Percentiles rank a stretch among this genome's conserved stretches.
phyloP scores from a whole-genome alignment of 2,888 invertebrate species.

The Parnassius smintheus region DNA sequence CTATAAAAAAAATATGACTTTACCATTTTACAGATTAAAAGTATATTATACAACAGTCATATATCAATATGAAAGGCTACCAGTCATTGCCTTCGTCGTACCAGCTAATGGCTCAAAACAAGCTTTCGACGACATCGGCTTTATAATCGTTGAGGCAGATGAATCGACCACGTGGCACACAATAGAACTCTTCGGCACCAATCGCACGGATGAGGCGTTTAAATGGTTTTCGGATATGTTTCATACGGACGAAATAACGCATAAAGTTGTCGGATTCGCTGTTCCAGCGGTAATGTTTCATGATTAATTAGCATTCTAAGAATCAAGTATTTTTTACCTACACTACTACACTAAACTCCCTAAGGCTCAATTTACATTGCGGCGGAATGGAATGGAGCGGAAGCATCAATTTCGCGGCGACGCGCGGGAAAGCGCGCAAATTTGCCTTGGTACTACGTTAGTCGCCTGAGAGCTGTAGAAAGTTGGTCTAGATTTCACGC shows the following conservation, averaged over 20 bases:
- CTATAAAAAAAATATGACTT: no score
- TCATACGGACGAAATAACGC: slow-evolving; percentile 28
- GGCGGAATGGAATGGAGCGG: no score
- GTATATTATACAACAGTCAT: slow-evolving; percentile 46
- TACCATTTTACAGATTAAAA: slow-evolving; percentile 45
- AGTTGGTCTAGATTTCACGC: no score
- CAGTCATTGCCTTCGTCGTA: slow-evolving; percentile 46
- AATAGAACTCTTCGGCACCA: slow-evolving; percentile 36
- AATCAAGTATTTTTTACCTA: no score
- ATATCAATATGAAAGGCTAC: slow-evolving; percentile 37
- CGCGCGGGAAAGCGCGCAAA: no score
- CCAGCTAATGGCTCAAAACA: slow-evolving; percentile 48
- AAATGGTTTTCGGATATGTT: slow-evolving; percentile 46
- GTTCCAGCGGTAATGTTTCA: slow-evolving; percentile 41
- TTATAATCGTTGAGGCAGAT: slow-evolving; percentile 46
- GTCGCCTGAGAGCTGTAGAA: no score
- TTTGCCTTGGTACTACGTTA: no score
- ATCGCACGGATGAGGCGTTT: slow-evolving; percentile 49
- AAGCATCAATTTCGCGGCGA: no score
- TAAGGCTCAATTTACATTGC: no score
- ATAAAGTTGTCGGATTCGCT: slow-evolving; percentile 54
- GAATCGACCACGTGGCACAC: slow-evolving; percentile 36
- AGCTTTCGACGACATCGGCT: slow-evolving; percentile 56
- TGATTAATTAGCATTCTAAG: no score
- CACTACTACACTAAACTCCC: no score